Base-by-base conservation (phyloP, 2,797 vertebrate genomes). In the Takifugu ocellatus region DNA sequence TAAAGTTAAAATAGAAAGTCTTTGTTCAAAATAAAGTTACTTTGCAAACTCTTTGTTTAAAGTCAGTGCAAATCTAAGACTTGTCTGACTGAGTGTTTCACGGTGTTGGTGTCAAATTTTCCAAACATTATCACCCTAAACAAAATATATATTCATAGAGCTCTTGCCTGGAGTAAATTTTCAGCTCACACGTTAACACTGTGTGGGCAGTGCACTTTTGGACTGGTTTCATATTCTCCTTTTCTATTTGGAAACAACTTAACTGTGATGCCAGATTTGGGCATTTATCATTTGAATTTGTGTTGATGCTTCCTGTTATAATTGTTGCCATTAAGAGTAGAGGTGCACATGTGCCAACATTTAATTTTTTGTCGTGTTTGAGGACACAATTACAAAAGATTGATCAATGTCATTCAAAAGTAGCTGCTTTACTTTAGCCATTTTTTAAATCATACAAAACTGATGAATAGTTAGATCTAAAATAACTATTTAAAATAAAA, bases 361-460 rank as follows among this genome's bases (percentile, higher is more conserved):
- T 45, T n/a, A 43, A 9, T 21, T 56, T 39, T 50, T 29, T 36
- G 25, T 50, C 63, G 29, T 48, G 2, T 42, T 31, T 27, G 21
- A 46, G 39, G 47, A 14, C 44, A 39, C 33, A 56, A 52, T 48
- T 15, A 53, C 54, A 54, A 48, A 58, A 43, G 24, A 25, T 54
- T 12, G 10, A 53, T 49, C 54, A 33, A 44, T 0, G 43, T 33
- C 33, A 12, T 10, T 3, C 43, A 62, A 48, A 60, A n/a, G 43
- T 42, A 46, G 56, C 43, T 59, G 56, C 58, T 31, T 46, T 5
- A 21, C 62, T 54, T 75, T 64, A 71, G 70, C 80, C 63, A 69
- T 65, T 79, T 79, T 39, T 49, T 57, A 63, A 54, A 25, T 29
- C 61, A 50, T 44, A 57, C 49, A 12, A 51, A 48, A 63, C 61